Evolutionary conservation across 2,888 invertebrate genomes (phyloP).

Genomic region (Cephonodes hylas): DNA sequence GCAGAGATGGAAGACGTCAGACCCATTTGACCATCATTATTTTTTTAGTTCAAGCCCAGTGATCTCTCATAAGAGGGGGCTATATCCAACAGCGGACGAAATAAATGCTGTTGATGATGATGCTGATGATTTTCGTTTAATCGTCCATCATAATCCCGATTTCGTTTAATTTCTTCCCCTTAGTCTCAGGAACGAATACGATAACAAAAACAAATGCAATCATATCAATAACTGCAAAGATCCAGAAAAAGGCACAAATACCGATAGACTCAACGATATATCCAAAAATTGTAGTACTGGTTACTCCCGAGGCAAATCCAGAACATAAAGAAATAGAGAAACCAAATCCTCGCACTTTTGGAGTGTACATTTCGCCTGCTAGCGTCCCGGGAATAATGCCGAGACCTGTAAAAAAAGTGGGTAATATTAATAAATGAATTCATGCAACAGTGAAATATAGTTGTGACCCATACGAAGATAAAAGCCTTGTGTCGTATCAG

Average conservation of each 20-base stretch:
- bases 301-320: slow-evolving; percentile 27
- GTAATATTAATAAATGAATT: too few relatives aligned
- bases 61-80: too few relatives aligned
- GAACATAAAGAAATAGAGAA: slow-evolving; percentile 24
- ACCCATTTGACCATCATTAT: too few relatives aligned
- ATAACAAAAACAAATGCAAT: slow-evolving; percentile 28
- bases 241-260: slow-evolving; percentile 28
- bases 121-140: too few relatives aligned
- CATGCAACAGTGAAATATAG: too few relatives aligned
- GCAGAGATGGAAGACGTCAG: too few relatives aligned
- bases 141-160: slow-evolving; percentile 30
- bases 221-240: slow-evolving; percentile 22
- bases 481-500: too few relatives aligned
- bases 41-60: too few relatives aligned
- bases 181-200: slow-evolving; percentile 38
- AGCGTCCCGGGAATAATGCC: slow-evolving; percentile 19
- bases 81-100: too few relatives aligned
- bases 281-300: slow-evolving; percentile 18
- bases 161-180: slow-evolving; percentile 33
- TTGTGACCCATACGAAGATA: neutral
- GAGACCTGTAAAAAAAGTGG: slow-evolving; percentile 14
- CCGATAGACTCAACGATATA: slow-evolving; percentile 25
- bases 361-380: slow-evolving; percentile 32
- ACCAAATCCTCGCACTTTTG: slow-evolving; percentile 31
- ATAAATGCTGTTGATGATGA: too few relatives aligned